These are phyloP conservation scores for Byasa hedistus DNA, from an alignment of 2,888 invertebrate species.

Conservation along the genomic window DNA sequence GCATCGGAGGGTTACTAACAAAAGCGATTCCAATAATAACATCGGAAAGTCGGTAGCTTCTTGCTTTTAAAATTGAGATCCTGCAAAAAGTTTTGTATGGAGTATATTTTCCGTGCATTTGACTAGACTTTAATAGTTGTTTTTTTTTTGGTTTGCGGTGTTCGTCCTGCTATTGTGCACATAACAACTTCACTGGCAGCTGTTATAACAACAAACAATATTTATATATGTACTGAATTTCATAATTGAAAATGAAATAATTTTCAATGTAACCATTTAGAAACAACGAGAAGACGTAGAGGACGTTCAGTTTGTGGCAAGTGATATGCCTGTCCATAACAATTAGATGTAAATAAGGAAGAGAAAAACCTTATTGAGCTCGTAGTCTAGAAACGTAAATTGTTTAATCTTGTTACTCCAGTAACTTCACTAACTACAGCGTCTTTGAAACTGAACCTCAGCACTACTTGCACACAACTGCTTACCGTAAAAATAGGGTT, in stretches of 20 bases:
- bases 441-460: too few species aligned
- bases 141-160: slow-evolving; percentile 27
- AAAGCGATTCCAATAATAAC: slow-evolving; percentile 66
- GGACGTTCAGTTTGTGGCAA: too few species aligned
- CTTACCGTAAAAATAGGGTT: too few species aligned
- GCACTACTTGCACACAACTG: too few species aligned
- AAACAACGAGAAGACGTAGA: too few species aligned
- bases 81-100: slow-evolving; percentile 48
- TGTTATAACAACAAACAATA: slow-evolving; percentile 45
- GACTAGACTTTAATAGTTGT: slow-evolving; percentile 32
- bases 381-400: too few species aligned
- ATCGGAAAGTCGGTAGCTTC: slow-evolving; percentile 78
- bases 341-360: too few species aligned
- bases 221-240: slow-evolving; percentile 20
- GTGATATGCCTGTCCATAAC: too few species aligned
- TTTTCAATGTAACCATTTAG: too few species aligned
- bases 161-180: slow-evolving; percentile 33
- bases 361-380: too few species aligned
- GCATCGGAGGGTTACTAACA: slow-evolving; percentile 60
- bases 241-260: background rate
- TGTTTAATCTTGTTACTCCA: too few species aligned
- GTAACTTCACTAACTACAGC: too few species aligned
- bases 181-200: slow-evolving; percentile 46
- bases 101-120: slow-evolving; percentile 35
- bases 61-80: slow-evolving; percentile 64